Conservation (phyloP, 1,140 invertebrate genomes). For the Apolygus lucorum region DNA sequence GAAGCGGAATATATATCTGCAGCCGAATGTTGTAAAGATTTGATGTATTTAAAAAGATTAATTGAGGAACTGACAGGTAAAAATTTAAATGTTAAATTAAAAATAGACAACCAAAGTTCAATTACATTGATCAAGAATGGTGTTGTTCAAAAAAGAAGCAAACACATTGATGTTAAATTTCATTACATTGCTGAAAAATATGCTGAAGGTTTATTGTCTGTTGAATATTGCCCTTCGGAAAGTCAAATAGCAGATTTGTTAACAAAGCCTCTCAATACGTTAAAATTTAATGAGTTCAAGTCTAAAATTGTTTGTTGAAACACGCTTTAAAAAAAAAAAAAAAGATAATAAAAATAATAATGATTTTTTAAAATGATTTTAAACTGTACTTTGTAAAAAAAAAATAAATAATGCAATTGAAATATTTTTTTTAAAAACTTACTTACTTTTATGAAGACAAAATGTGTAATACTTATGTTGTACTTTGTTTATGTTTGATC, state of each 20-base stretch:
- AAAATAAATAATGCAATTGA: neutral
- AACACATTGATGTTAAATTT: slow-evolving; percentile 31
- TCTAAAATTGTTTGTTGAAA: slow-evolving; percentile 5
- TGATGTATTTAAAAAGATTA: slow-evolving; percentile 19
- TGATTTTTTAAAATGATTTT: no score
- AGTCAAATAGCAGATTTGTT: slow-evolving; percentile 26
- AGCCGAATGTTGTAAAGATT: slow-evolving; percentile 27
- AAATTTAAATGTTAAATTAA: slow-evolving; percentile 20
- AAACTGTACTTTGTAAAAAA: neutral
- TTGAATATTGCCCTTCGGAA: slow-evolving; percentile 25
- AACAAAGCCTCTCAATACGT: slow-evolving; percentile 26
- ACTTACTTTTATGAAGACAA: no score
- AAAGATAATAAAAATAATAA: neutral
- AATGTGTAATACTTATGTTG: no score
- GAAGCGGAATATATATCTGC: slow-evolving; percentile 28
- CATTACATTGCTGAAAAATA: slow-evolving; percentile 28
- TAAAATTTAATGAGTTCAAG: slow-evolving; percentile 19
- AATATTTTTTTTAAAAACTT: neutral
- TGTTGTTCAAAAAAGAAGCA: slow-evolving; percentile 20
- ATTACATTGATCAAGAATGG: slow-evolving; percentile 24
- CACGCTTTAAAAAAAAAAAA: slow-evolving; percentile 19
- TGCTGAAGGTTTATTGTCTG: slow-evolving; percentile 15
- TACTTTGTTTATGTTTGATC: no score
- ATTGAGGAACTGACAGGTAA: slow-evolving; percentile 24
- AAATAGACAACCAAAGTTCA: slow-evolving; percentile 33